phyloP scores from a whole-genome alignment of 64 coral and sea anemone genomes.

The Stichodactyla mertensii region DNA sequence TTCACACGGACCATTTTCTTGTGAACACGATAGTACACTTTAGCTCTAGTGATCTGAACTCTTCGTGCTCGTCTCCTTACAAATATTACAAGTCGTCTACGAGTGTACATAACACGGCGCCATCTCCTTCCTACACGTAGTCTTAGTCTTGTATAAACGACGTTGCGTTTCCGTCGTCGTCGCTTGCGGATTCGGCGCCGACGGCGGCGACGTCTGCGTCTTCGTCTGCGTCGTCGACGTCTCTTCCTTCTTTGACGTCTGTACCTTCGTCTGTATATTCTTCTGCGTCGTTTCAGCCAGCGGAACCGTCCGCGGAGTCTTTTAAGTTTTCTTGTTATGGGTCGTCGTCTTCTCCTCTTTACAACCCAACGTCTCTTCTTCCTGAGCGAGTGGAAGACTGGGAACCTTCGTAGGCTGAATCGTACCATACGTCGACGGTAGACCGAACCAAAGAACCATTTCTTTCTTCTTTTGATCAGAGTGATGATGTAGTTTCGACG shows the following conservation, averaged over 20 bases:
- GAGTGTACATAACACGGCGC: background rate
- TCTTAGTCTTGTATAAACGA: background rate
- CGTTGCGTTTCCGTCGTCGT: background rate
- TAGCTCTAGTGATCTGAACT: background rate
- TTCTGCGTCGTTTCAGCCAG: background rate
- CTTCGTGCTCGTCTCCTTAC: background rate
- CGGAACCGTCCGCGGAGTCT: background rate
- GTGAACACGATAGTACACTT: background rate
- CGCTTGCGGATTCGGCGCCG: background rate
- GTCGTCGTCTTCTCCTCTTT: background rate
- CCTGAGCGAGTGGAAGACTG: background rate
- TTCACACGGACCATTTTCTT: background rate
- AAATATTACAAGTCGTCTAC: background rate
- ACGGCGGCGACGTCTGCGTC: constrained; percentile 23
- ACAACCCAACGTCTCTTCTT: background rate
- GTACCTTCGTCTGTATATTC: background rate
- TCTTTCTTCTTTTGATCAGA: background rate
- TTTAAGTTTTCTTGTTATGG: background rate
- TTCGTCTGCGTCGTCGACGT: background rate
- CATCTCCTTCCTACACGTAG: background rate
- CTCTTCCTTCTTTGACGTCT: background rate
- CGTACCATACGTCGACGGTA: background rate
- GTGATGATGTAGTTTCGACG: background rate
- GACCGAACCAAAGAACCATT: background rate
- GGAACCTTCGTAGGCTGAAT: background rate